Evolutionary conservation across 2,113 vertebrate genomes (phyloP).

Genomic region (Corvus hawaiiensis): DNA sequence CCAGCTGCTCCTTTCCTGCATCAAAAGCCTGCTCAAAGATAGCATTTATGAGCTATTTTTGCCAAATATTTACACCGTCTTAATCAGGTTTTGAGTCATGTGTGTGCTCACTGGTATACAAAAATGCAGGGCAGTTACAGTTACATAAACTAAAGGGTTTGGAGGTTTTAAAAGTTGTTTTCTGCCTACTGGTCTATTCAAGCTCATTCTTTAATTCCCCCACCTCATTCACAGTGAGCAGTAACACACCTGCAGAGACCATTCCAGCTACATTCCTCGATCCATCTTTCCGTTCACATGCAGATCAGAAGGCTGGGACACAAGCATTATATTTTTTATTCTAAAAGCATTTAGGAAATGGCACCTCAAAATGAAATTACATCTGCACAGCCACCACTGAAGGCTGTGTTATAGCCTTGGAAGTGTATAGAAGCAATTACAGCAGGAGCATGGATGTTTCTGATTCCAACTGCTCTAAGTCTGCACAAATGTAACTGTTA

Average conservation of each 20-base stretch:
- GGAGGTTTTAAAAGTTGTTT: neutral
- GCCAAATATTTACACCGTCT: neutral
- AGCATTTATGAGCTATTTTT: neutral
- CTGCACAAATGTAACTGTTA: neutral
- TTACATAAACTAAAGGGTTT: neutral
- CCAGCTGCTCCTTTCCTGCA: neutral
- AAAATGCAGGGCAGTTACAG: neutral
- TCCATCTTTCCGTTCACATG: neutral
- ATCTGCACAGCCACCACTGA: neutral
- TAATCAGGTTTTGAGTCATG: neutral
- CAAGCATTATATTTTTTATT: neutral
- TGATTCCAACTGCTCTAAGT: neutral
- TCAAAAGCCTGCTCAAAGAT: neutral
- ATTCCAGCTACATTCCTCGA: neutral
- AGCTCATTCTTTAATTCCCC: neutral
- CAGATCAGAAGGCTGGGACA: neutral
- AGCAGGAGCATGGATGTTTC: neutral
- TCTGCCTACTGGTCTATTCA: neutral
- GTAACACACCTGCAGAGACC: neutral
- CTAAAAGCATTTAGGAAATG: neutral
- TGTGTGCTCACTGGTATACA: neutral
- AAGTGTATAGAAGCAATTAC: neutral
- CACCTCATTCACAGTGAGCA: fast-evolving
- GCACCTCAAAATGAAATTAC: neutral
- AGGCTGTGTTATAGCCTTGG: neutral